Base-by-base conservation (phyloP, 2,113 vertebrate genomes). In the Rhadina sibilatrix region DNA sequence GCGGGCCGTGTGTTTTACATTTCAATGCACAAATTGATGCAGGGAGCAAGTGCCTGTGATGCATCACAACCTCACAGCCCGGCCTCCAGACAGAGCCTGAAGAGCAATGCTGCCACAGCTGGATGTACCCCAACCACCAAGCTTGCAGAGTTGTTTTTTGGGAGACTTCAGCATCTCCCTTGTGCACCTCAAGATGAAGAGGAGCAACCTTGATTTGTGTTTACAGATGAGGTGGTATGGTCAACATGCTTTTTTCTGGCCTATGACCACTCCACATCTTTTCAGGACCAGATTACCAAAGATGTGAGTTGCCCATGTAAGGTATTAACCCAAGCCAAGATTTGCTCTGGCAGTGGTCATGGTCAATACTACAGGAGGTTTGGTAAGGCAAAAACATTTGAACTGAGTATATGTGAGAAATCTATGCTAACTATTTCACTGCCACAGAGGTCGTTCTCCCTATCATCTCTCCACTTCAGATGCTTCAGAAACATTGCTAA, bases 131-230 rank as follows among this genome's bases (percentile, higher is more conserved):
- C n/a, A 54, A 21, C 9, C 3, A 2, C 20, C 38, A 19, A 16
- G 10, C 11, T 31, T 18, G 12, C 5, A 2, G 18, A 54, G 38
- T 10, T 38, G 21, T 0, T 1, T 25, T 77, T 70, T 0, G 0
- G 35, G 28, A 56, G n/a, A 59, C 16, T 16, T 25, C 37, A 76
- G n/a, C 18, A 28, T 19, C 59, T 80, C 52, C 21, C 30, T 12
- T 25, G 9, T 6, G 28, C 42, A 46, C 0, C 1, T 14, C 2
- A 1, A 56, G 28, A 20, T 2, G 2, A n/a, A 75, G 31, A 75
- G 15, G 27, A 88, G 25, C 1, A 4, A 57, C 14, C 21, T 40
- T 25, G 0, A 85, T 63, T 2, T 47, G 31, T 0, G 2, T 22
- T 82, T 60, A 84, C 0, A 2, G 38, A 35, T 60, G 56, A 86